Base-by-base conservation (phyloP, 2,797 vertebrate species). In the Aulostomus chinensis region DNA sequence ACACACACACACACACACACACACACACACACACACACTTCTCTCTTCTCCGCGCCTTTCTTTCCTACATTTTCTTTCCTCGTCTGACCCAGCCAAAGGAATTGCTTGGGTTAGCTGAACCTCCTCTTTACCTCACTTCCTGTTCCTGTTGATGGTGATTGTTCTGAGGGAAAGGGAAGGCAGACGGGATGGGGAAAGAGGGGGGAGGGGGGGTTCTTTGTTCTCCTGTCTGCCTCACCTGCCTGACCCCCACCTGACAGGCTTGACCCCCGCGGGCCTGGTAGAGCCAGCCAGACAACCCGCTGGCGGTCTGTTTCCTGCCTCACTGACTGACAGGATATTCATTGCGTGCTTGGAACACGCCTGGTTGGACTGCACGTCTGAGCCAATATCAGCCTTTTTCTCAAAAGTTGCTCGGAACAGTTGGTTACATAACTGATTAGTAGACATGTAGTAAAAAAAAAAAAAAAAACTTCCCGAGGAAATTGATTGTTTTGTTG, bases 61-160 rank as follows among this genome's bases (percentile, higher is more conserved):
- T 54, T 64, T 73, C 70, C 62, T 59, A 76, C 66, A 65, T 45
- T 66, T 36, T 58, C 62, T 61, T 79, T 53, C 65, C 67, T 54
- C 6, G 1, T 57, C 62, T 76, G 70, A 69, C 56, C 63, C 37
- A 2, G 63, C 68, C 65, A 70, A 52, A 80, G 69, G 70, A 84
- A 81, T 54, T 85, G 82, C 75, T 76, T 76, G 26, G 76, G 85
- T 88, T 86, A 87, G 83, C 81, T 86, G 71, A 68, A 68, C 82
- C 71, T 70, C 76, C 82, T 77, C 68, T 78, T 67, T 28, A 61
- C 85, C 76, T 87, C 82, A 86, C 85, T 88, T 92, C 80, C 89
- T 72, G 83, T 89, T 89, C 86, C 88, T 88, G 86, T 83, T 80
- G 66, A 86, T 46, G 61, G 46, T 18, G 38, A 91, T 92, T 91